These are phyloP conservation scores for Actinia tenebrosa DNA, from an alignment of 64 coral and sea anemone species.

Conservation along the genomic window DNA sequence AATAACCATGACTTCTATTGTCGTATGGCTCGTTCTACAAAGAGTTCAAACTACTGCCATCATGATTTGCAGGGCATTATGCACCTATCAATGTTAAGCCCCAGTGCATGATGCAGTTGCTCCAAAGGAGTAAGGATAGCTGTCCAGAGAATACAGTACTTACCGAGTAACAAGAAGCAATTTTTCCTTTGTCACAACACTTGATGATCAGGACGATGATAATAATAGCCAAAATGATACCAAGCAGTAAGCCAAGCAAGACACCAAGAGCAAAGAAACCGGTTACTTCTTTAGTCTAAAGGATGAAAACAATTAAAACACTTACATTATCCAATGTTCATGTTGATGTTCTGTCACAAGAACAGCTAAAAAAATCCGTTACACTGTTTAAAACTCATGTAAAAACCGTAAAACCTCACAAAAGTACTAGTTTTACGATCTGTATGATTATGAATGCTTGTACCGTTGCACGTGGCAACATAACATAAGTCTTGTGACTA, in stretches of 20 bases:
- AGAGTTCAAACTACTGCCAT: too few relatives aligned
- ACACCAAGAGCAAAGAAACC: slow-evolving; percentile 81
- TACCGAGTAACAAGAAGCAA: slow-evolving; percentile 88
- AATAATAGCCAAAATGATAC: slow-evolving; percentile 51
- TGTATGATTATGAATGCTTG: too few relatives aligned
- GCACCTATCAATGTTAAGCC: too few relatives aligned
- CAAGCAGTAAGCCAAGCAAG: slow-evolving; percentile 71
- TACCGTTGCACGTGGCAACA: too few relatives aligned
- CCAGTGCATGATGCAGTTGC: too few relatives aligned
- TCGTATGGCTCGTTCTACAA: too few relatives aligned
- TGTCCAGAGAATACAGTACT: neutral
- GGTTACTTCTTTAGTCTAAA: slow-evolving; percentile 47
- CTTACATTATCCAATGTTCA: too few relatives aligned
- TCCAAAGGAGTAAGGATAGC: neutral
- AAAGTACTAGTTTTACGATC: too few relatives aligned
- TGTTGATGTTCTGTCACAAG: neutral
- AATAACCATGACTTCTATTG: too few relatives aligned
- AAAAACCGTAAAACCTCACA: too few relatives aligned
- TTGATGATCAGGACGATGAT: slow-evolving; percentile 60
- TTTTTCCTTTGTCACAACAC: slow-evolving; percentile 72
- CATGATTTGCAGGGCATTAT: too few relatives aligned
- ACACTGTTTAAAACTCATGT: neutral
- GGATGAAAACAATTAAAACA: neutral
- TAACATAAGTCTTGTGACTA: too few relatives aligned
- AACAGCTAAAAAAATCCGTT: neutral